Conservation (phyloP, 2,888 invertebrate species). For the Drosophila melanosoma region DNA sequence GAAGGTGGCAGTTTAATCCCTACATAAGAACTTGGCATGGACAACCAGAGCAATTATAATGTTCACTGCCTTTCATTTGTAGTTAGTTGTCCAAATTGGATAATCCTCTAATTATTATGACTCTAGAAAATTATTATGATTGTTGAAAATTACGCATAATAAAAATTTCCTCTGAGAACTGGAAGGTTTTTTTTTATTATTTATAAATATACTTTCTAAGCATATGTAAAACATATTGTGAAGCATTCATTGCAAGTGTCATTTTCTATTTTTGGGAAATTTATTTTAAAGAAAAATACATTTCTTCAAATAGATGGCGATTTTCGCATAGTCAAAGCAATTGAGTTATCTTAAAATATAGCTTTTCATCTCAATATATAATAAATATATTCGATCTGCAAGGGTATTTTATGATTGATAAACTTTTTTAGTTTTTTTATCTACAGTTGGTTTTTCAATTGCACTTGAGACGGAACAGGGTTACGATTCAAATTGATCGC, state of each 20-base stretch:
- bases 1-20: too few relatives aligned
- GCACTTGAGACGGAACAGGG: constrained; percentile 3
- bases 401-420: not conserved
- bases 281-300: not conserved
- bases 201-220: not conserved
- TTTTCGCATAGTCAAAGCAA: not conserved
- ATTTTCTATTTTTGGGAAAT: not conserved
- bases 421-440: constrained; percentile 9
- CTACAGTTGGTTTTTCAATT: constrained; percentile 59
- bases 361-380: not conserved
- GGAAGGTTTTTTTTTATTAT: not conserved
- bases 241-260: not conserved
- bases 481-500: constrained; percentile 72
- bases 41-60: not conserved
- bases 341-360: not conserved
- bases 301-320: not conserved
- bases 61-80: too few relatives aligned
- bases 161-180: not conserved
- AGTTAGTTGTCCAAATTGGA: too few relatives aligned
- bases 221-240: not conserved
- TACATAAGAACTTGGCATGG: not conserved
- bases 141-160: too few relatives aligned
- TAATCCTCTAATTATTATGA: not conserved
- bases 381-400: not conserved
- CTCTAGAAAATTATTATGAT: too few relatives aligned